Base-by-base conservation (phyloP, 2,888 invertebrate species). In the Phalangium opilio region DNA sequence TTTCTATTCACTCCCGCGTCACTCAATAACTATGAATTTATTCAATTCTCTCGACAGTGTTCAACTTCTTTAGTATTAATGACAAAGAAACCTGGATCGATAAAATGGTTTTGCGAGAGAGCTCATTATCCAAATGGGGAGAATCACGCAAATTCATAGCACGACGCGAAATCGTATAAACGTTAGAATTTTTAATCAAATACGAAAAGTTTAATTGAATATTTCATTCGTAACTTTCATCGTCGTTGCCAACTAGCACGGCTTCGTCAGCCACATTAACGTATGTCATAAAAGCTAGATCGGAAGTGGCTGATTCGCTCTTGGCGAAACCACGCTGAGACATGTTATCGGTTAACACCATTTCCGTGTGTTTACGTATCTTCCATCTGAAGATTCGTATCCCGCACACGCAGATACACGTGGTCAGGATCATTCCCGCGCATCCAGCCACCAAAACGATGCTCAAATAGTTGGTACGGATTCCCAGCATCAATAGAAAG, bases 351-450 rank as follows among this genome's bases (percentile, higher is more conserved):
- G 44, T 45, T 20, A 41, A 20, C 40, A 50, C 44, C 50, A 50
- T 44, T 36, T 50, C 50, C 20, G 19, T 21, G 38, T 50, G 50
- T 12, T 48, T 42, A n/a, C 43, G 27, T 2, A 40, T 19, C 17
- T 15, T 34, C 44, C 44, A 46, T 14, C 18, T 34, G 8, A 14
- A 44, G 12, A 44, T 11, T 14, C 46, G 18, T 14, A 39, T n/a
- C 12, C 18, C 14, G 20, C 81, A 71, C 42, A 47, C 19, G 34
- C 41, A 20, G 35, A 56, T 12, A 46, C 58, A 59, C 17, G 50
- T 47, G 11, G 52, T 47, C 2, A 54, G 17, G 8, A 56, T 40
- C 10, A 49, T 40, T 14, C 57, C 54, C 11, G 50, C 48, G 32
- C 47, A 52, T 11, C 54, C 50, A 10, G 54, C 49, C 12, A 58